Percentiles rank a stretch among this genome's conserved stretches.
These are phyloP conservation scores for Ailurus styani DNA, from an alignment of 2,113 vertebrate species.

Conservation along the genomic window DNA sequence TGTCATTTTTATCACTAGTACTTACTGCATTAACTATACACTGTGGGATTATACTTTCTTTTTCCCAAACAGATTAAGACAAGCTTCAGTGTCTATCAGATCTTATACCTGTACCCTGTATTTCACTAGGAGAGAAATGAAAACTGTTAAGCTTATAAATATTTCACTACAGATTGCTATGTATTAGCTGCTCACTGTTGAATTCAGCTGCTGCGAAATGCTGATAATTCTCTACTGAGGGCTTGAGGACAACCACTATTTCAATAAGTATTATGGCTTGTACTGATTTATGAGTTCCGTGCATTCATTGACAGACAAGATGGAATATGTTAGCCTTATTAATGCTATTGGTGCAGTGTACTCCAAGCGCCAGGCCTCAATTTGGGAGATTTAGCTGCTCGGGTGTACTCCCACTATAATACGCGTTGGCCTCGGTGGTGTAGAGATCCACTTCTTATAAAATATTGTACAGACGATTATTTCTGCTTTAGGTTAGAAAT, in stretches of 20 bases:
- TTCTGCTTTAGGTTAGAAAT: not conserved
- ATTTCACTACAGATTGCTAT: slow-evolving; percentile 40
- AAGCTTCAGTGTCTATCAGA: slow-evolving; percentile 5
- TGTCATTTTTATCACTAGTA: slow-evolving; percentile 24
- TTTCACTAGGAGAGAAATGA: slow-evolving; percentile 43
- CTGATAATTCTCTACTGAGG: slow-evolving; percentile 37
- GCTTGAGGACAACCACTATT: slow-evolving; percentile 46
- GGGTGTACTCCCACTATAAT: not conserved
- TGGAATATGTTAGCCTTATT: slow-evolving; percentile 31
- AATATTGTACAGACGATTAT: not conserved
- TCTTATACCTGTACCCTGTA: not conserved
- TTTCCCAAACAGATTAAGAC: not conserved
- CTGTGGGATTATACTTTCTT: not conserved
- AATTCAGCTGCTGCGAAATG: slow-evolving; percentile 55
- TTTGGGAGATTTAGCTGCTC: slow-evolving; percentile 16
- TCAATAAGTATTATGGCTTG: slow-evolving; percentile 47
- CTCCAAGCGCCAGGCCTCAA: not conserved
- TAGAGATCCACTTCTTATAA: not conserved
- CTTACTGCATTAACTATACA: slow-evolving; percentile 31
- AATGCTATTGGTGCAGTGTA: slow-evolving; percentile 7
- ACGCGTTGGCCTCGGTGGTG: not conserved
- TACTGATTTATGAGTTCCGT: slow-evolving; percentile 40
- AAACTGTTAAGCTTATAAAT: slow-evolving; percentile 57
- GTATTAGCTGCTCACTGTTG: slow-evolving; percentile 44
- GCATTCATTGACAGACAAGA: slow-evolving; percentile 16